A percentile compares a stretch with the other conserved stretches of the same genome.
Evolutionary conservation across 1,140 invertebrate species (phyloP).

Genomic region (Drosophila hydei): DNA sequence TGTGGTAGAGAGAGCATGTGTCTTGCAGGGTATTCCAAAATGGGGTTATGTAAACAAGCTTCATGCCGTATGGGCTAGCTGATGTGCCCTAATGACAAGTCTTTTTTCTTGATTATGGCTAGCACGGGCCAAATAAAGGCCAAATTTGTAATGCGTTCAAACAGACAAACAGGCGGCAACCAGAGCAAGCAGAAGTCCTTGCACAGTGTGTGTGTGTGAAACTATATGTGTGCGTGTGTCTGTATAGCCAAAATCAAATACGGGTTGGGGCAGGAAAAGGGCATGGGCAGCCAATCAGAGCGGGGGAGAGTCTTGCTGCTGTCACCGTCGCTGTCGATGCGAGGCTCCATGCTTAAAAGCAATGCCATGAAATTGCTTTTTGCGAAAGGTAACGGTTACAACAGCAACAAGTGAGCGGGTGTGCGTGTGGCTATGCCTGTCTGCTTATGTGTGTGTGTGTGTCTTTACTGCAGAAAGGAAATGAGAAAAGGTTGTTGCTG

Average conservation of each 20-base stretch:
- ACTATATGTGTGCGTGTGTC: conserved; percentile 9
- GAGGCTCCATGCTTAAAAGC: conserved; percentile 53
- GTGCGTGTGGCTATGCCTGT: conserved; percentile 1
- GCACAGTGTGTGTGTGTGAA: not conserved
- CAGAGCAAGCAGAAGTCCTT: conserved; percentile 1
- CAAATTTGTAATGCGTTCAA: conserved; percentile 47
- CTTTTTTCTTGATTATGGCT: conserved; percentile 43
- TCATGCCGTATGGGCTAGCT: conserved; percentile 5
- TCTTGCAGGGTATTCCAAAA: not conserved
- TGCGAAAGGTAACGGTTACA: conserved; percentile 52
- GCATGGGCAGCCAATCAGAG: conserved; percentile 46
- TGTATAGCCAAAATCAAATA: conserved; percentile 46
- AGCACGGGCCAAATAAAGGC: conserved; percentile 44
- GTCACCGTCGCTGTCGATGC: conserved; percentile 59
- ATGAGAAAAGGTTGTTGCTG: conserved; percentile 77
- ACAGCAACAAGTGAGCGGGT: conserved; percentile 58
- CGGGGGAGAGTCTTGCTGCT: conserved; percentile 47
- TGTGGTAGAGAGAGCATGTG: not conserved
- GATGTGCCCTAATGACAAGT: conserved; percentile 26
- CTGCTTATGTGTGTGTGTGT: conserved; percentile 5
- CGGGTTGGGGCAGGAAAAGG: not conserved
- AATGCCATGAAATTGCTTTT: conserved; percentile 80
- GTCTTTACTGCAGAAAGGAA: conserved; percentile 52
- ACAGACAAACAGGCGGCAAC: conserved; percentile 32
- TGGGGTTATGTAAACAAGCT: not conserved